These are phyloP conservation scores for Novumbra hubbsi DNA, from an alignment of 2,797 vertebrate genomes.

Conservation along the genomic window DNA sequence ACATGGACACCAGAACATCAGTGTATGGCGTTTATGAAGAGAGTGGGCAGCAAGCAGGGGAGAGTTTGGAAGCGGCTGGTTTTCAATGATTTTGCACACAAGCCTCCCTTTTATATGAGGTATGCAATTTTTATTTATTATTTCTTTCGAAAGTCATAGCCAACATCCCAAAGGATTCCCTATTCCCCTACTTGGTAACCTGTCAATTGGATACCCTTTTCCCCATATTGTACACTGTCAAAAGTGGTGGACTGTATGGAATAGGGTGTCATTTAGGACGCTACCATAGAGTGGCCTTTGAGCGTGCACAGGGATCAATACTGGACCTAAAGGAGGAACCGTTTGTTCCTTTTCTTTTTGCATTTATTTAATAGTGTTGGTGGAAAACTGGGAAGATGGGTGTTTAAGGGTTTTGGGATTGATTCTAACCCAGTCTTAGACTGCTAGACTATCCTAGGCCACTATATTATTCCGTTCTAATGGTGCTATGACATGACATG, in stretches of 20 bases:
- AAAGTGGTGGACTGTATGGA: background rate
- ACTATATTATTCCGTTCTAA: slow-evolving; percentile 42
- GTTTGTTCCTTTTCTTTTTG: slow-evolving; percentile 4
- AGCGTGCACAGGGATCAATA: slow-evolving; percentile 70
- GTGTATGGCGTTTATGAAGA: slow-evolving; percentile 11
- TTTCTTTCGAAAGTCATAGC: slow-evolving; percentile 53
- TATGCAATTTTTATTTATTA: slow-evolving; percentile 67
- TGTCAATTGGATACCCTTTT: too few relatives aligned
- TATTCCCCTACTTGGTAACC: background rate
- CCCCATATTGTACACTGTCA: background rate
- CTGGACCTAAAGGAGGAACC: slow-evolving; percentile 65
- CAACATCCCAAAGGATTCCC: background rate
- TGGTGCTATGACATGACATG: slow-evolving; percentile 71
- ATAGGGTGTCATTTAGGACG: background rate
- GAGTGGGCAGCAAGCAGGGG: slow-evolving; percentile 26
- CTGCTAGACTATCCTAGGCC: too few relatives aligned
- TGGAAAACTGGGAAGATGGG: too few relatives aligned
- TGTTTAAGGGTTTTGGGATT: too few relatives aligned
- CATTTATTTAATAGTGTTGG: too few relatives aligned
- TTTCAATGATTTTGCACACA: slow-evolving; percentile 68
- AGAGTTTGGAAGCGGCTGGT: slow-evolving; percentile 41
- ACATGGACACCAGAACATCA: background rate
- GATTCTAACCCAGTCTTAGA: too few relatives aligned
- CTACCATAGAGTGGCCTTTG: slow-evolving; percentile 64
- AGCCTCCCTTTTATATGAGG: slow-evolving; percentile 65